phyloP scores from a whole-genome alignment of 2,797 vertebrate species.

The Lagodon rhomboides region DNA sequence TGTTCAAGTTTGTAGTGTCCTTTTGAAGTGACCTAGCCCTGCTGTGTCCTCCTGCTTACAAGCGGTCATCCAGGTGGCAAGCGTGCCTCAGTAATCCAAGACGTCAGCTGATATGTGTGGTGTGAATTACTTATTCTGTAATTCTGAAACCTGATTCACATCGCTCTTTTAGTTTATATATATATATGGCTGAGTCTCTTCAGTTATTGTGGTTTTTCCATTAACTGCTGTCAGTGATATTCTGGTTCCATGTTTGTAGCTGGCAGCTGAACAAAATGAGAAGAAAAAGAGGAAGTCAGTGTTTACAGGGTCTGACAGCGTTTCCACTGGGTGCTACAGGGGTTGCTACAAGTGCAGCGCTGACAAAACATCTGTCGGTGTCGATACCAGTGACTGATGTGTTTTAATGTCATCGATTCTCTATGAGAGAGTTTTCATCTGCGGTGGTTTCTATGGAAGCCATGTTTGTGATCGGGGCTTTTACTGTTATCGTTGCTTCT shows the following conservation, averaged over 20 bases:
- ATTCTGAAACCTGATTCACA: conserved; percentile 72
- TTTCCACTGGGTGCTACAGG: conserved; percentile 51
- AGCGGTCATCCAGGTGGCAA: conserved; percentile 78
- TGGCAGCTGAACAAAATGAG: conserved; percentile 56
- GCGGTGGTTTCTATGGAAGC: neutral
- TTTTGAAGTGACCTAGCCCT: conserved; percentile 18
- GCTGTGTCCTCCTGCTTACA: conserved; percentile 40
- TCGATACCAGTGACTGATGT: neutral
- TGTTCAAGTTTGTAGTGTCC: conserved; percentile 12
- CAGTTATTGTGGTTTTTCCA: neutral
- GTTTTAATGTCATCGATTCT: conserved; percentile 12
- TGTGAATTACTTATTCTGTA: conserved; percentile 70
- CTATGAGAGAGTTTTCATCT: conserved; percentile 10
- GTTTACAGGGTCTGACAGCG: conserved; percentile 65
- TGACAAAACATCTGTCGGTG: conserved; percentile 4
- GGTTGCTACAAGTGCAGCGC: conserved; percentile 21
- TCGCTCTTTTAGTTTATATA: conserved; percentile 31
- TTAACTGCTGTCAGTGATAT: neutral
- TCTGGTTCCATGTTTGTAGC: conserved; percentile 38
- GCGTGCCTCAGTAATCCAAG: conserved; percentile 78
- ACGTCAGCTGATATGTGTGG: conserved; percentile 78
- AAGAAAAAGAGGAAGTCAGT: conserved; percentile 78
- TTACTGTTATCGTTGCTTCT: conserved; percentile 11
- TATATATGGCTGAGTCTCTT: conserved; percentile 10
- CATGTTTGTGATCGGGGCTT: conserved; percentile 6